Evolutionary conservation across 2,797 vertebrate species (phyloP).

Genomic region (Hemitrygon akajei): DNA sequence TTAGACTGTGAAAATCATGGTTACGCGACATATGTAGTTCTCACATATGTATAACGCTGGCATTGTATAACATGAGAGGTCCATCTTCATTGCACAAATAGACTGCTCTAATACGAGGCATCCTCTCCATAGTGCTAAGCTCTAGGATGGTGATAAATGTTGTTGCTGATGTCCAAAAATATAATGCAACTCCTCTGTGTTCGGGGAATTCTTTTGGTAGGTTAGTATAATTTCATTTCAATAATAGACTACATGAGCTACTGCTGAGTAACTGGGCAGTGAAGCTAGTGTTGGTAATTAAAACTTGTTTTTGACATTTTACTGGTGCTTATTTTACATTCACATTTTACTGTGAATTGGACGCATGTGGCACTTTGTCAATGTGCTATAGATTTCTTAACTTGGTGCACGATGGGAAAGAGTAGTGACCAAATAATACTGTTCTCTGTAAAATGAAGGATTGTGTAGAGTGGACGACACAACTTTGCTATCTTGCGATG

Average conservation of each 20-base stretch:
- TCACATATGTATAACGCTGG: background rate
- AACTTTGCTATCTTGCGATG: background rate
- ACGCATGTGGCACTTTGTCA: background rate
- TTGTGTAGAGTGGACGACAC: background rate
- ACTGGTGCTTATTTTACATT: too few relatives aligned
- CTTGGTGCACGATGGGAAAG: background rate
- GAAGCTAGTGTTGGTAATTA: background rate
- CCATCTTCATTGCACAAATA: background rate
- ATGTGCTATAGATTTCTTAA: too few relatives aligned
- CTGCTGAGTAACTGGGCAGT: background rate
- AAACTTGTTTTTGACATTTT: background rate
- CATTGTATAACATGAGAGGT: background rate
- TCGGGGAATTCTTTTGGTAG: background rate
- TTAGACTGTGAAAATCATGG: background rate
- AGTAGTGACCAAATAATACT: background rate
- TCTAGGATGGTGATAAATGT: background rate
- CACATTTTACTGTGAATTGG: background rate
- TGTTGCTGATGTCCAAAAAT: background rate
- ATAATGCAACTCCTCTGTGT: background rate
- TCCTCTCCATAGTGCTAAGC: background rate
- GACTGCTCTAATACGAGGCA: too few relatives aligned
- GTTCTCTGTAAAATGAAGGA: background rate
- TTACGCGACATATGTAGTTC: background rate
- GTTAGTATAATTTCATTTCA: too few relatives aligned
- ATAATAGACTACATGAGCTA: background rate